These are phyloP conservation scores for Phaonia tiefii DNA, from an alignment of 2,888 invertebrate genomes.

Conservation along the genomic window DNA sequence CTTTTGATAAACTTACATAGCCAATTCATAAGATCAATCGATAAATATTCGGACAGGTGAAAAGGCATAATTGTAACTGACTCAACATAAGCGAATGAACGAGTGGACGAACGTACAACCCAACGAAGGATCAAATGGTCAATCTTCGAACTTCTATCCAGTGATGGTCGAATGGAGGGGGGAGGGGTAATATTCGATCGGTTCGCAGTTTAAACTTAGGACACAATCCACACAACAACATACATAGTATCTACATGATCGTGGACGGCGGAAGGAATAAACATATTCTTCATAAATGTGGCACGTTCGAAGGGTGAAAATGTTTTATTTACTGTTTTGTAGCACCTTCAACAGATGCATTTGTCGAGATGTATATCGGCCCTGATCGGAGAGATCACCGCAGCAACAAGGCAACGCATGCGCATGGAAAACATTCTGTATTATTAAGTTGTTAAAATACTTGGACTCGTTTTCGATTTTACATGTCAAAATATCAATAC, in stretches of 20 bases:
- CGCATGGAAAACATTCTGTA: constrained; percentile 29
- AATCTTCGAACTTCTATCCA: not conserved
- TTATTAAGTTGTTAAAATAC: constrained; percentile 67
- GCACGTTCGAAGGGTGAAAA: constrained; percentile 59
- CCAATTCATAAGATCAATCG: constrained; percentile 66
- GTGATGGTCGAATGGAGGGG: constrained; percentile 15
- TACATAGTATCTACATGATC: constrained; percentile 6
- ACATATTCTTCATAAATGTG: constrained; percentile 65
- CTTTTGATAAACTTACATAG: constrained; percentile 65
- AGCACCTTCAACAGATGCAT: constrained; percentile 66
- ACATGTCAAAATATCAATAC: constrained; percentile 64
- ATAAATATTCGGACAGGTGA: constrained; percentile 74
- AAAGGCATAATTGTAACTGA: constrained; percentile 73
- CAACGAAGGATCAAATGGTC: constrained; percentile 12
- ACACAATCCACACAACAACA: not conserved
- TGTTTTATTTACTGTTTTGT: constrained; percentile 62
- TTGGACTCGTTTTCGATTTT: constrained; percentile 56
- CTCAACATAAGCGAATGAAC: constrained; percentile 35
- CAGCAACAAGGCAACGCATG: not conserved
- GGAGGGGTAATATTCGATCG: constrained; percentile 13
- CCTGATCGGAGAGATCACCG: not conserved
- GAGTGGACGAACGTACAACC: not conserved
- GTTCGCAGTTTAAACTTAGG: constrained; percentile 6
- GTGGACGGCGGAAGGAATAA: not conserved
- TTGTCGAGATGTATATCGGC: constrained; percentile 31